Base-by-base conservation (phyloP, 2,888 invertebrate species). In the Resseliella maxima region DNA sequence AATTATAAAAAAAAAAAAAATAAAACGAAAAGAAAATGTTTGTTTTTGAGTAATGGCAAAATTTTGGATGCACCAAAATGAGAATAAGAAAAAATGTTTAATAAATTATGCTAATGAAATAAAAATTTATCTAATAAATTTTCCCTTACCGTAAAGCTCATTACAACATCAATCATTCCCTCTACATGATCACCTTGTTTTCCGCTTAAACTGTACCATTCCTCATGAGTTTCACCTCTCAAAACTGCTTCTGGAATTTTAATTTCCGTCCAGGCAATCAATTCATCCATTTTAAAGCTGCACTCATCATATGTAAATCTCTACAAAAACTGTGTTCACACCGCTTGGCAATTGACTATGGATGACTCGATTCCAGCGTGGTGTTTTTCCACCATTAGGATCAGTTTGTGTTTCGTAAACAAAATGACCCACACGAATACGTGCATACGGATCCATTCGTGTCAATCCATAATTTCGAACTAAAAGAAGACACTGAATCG, bases 221-320 rank as follows among this genome's bases (percentile, higher is more conserved):
- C 98, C 91, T 99, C 99, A 88, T 96, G 95, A 0, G 97, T 97
- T 90, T 98, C 96, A 18, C 97, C 97, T 89, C 94, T 92, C 88
- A 97, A 92, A 21, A 98, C 96, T 86, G 94, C 93, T 86, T 94
- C 93, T 0, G 99, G 98, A 89, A 99, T 96, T 86, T 94, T 94
- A 89, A 98, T 94, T 90, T 97, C 96, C 0, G 96, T 94, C 97
- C 98, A 99, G 0, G 98, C 99, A 88, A 99, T 95, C 87, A 98
- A 92, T 91, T 99, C 98, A 91, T 99, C 99, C 94, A 96, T 95
- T 31, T 98, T 97, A 91, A 99, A 98, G 24, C 98, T 97, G 90
- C 98, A 96, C 92, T 99, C 99, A 92, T 99, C 99, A n/a, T n/a
- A n/a, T n/a, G 91, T 96, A 99, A 88, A 99, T 96, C 93, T 99